These are phyloP conservation scores for Podargus strigoides DNA, from an alignment of 2,797 vertebrate species.

Conservation along the genomic window DNA sequence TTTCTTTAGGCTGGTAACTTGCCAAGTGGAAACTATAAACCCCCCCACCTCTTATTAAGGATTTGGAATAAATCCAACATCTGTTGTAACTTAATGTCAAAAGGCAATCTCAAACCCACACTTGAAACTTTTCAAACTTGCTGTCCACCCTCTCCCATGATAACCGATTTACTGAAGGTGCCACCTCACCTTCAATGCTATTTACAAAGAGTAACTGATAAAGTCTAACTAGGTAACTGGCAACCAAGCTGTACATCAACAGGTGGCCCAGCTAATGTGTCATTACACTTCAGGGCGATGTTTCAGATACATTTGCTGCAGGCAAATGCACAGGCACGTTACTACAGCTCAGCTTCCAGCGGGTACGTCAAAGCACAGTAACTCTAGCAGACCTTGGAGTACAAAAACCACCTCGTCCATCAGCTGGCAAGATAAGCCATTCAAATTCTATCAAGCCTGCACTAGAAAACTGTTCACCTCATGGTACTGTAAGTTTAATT, in stretches of 20 bases:
- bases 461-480: neutral
- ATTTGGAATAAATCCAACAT: slow-evolving; percentile 39
- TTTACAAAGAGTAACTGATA: neutral
- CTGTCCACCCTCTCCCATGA: neutral
- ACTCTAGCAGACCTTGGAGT: neutral
- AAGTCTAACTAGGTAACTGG: neutral
- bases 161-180: neutral
- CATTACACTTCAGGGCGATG: neutral
- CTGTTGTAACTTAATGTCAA: slow-evolving; percentile 30
- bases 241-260: neutral
- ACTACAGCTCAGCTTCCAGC: neutral
- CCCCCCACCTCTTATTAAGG: slow-evolving; percentile 16
- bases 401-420: neutral
- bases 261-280: neutral
- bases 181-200: neutral
- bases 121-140: neutral
- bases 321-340: neutral
- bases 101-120: neutral
- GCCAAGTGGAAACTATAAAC: slow-evolving; percentile 49
- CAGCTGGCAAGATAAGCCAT: neutral
- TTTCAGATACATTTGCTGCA: neutral
- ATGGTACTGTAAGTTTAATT: neutral
- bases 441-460: neutral
- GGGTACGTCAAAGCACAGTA: neutral
- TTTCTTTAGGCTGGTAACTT: slow-evolving; percentile 15